phyloP scores from a whole-genome alignment of 2,113 vertebrate genomes.

The Carlito syrichta region DNA sequence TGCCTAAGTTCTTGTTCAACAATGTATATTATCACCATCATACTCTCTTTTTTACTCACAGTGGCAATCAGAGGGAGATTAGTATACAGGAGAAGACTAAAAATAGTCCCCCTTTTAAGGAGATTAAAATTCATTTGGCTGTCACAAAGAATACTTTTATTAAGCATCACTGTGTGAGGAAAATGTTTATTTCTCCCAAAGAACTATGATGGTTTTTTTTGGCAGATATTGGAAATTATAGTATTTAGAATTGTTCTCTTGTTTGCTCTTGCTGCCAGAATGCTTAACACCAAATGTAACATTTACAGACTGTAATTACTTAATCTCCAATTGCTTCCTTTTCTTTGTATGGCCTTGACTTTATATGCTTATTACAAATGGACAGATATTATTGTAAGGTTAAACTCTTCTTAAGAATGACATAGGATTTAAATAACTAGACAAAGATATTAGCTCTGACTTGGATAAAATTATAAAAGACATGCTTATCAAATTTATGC shows the following conservation, averaged over 20 bases:
- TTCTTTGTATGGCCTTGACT: background rate
- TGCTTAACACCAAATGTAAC: slow-evolving; percentile 17
- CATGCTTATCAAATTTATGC: background rate
- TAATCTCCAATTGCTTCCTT: slow-evolving; percentile 44
- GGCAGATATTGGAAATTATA: slow-evolving; percentile 69
- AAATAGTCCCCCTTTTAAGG: slow-evolving; percentile 46
- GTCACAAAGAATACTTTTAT: slow-evolving; percentile 28
- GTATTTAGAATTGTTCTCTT: slow-evolving; percentile 48
- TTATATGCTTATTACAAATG: slow-evolving; percentile 42
- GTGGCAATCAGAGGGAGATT: background rate
- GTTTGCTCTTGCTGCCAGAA: slow-evolving; percentile 46
- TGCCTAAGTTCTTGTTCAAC: background rate
- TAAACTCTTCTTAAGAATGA: background rate
- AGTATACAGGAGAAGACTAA: background rate
- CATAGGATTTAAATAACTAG: background rate
- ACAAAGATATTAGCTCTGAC: background rate
- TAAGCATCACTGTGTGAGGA: slow-evolving; percentile 21
- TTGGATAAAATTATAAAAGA: background rate
- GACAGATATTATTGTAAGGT: slow-evolving; percentile 28
- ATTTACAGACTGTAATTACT: slow-evolving; percentile 59
- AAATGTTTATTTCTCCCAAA: slow-evolving; percentile 54
- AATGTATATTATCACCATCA: background rate
- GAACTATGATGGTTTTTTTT: slow-evolving; percentile 42
- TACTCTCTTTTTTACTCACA: background rate
- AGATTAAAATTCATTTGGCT: slow-evolving; percentile 27